Conservation (phyloP, 2,113 vertebrate species). For the Polyodon spathula region DNA sequence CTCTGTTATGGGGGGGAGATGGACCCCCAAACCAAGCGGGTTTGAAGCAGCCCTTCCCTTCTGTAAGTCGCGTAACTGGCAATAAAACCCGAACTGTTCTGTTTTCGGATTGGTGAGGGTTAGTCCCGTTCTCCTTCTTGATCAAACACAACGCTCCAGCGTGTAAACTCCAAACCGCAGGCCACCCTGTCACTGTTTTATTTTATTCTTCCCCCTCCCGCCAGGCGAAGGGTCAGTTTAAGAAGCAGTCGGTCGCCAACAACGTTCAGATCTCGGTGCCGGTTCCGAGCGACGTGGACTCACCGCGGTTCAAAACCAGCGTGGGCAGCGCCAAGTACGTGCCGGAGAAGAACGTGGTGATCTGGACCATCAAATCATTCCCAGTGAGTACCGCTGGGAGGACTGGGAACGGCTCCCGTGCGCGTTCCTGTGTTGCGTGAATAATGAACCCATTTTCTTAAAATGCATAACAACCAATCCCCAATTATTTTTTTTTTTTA, state of each 20-base stretch:
- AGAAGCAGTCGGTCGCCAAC: constrained; percentile 92
- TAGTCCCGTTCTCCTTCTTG: too few relatives aligned
- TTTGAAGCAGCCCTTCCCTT: too few relatives aligned
- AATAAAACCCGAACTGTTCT: too few relatives aligned
- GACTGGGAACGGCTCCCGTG: neutral
- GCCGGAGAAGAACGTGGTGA: constrained; percentile 77
- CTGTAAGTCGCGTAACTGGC: too few relatives aligned
- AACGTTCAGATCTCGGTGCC: constrained; percentile 83
- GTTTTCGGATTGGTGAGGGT: too few relatives aligned
- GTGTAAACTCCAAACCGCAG: too few relatives aligned
- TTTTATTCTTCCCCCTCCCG: constrained; percentile 17
- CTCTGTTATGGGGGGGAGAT: too few relatives aligned
- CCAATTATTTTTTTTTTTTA: too few relatives aligned
- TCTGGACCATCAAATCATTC: constrained; percentile 93
- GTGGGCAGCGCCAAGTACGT: constrained; percentile 77
- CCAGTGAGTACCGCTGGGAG: constrained; percentile 62
- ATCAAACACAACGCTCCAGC: too few relatives aligned
- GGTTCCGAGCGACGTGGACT: constrained; percentile 86
- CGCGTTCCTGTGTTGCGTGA: neutral
- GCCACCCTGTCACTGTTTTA: neutral
- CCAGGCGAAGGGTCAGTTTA: constrained; percentile 92
- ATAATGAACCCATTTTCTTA: too few relatives aligned
- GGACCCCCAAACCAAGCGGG: too few relatives aligned
- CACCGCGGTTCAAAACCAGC: constrained; percentile 86
- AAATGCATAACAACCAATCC: too few relatives aligned